Evolutionary conservation across 2,113 vertebrate genomes (phyloP), one percentile per base, ranked within the genome.

Genomic region (Bos taurus): DNA sequence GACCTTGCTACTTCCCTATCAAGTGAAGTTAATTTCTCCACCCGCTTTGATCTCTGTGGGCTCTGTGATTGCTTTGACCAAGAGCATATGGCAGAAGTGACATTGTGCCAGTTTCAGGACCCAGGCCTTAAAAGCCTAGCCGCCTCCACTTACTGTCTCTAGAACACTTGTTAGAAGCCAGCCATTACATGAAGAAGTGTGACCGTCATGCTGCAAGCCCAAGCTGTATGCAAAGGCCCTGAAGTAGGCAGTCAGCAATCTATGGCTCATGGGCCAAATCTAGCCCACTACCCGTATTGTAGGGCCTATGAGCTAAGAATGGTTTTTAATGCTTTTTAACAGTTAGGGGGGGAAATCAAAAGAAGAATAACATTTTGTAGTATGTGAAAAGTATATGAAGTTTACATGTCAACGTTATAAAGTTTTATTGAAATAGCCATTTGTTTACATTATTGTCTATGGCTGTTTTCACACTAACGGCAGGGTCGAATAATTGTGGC

Each of bases 291-390:
- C 26, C 46, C 74, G 1, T 78, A 74, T 59, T 67, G 43, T 26
- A 57, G 10, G 26, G 13, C 25, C 33, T 78, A 8, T 48, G 19
- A 64, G 46, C 62, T 85, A 93, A 82, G 12, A 74, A 84, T 59
- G 21, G 3, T 16, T 85, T 92, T 46, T 36, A 25, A 28, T 1
- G 52, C 59, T 91, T 91, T 74, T 86, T 43, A 93, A n/a, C 40
- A 57, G 10, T n/a, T 33, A 5, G 48, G 17, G 23, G 5, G 1
- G 5, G 28, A 48, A 84, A 57, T 52, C 25, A 67, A 84, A 97
- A 91, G 84, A 74, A 81, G 46, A 78, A 43, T 30, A 82, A 59
- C 13, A 86, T 67, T 92, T 88, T 96, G 5, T 74, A 36, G 50
- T 21, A 36, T 43, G 26, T 93, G 80, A 92, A 46, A 88, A 85